These are phyloP conservation scores for Sander vitreus DNA, from an alignment of 2,113 vertebrate species.

Conservation along the genomic window DNA sequence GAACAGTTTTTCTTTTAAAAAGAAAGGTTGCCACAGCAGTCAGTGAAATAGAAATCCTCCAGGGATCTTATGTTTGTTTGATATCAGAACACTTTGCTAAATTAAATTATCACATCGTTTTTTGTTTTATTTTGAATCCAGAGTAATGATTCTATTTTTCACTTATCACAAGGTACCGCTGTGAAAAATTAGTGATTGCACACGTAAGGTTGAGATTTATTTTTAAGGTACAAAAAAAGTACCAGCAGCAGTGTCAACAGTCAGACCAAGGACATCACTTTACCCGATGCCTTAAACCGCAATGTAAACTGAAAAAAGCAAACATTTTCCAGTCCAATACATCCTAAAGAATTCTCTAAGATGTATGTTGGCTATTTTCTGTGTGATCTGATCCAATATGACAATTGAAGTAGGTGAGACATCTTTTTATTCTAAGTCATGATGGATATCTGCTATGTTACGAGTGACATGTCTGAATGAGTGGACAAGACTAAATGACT, in stretches of 20 bases:
- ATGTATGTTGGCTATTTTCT: background rate
- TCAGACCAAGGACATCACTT: too few relatives aligned
- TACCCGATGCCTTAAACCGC: too few relatives aligned
- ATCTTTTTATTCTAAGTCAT: background rate
- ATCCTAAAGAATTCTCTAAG: background rate
- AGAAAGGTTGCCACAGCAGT: slow-evolving; percentile 10
- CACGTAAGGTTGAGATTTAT: slow-evolving; percentile 2
- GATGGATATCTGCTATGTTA: slow-evolving; percentile 8
- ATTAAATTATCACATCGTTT: slow-evolving; percentile 9
- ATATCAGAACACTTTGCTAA: slow-evolving; percentile 6
- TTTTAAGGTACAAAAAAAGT: background rate
- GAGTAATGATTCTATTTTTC: background rate
- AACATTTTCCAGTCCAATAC: too few relatives aligned
- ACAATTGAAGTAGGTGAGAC: background rate
- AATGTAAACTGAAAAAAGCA: too few relatives aligned
- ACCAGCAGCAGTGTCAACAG: too few relatives aligned
- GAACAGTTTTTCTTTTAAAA: slow-evolving; percentile 1
- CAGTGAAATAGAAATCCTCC: background rate
- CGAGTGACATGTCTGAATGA: slow-evolving; percentile 21
- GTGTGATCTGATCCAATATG: background rate
- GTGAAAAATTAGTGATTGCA: slow-evolving; percentile 7
- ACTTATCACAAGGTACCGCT: background rate
- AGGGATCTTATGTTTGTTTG: background rate
- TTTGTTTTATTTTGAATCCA: background rate
- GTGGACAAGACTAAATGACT: slow-evolving; percentile 11